phyloP scores from a whole-genome alignment of 1,140 invertebrate genomes.

The Trichonephila clavata region DNA sequence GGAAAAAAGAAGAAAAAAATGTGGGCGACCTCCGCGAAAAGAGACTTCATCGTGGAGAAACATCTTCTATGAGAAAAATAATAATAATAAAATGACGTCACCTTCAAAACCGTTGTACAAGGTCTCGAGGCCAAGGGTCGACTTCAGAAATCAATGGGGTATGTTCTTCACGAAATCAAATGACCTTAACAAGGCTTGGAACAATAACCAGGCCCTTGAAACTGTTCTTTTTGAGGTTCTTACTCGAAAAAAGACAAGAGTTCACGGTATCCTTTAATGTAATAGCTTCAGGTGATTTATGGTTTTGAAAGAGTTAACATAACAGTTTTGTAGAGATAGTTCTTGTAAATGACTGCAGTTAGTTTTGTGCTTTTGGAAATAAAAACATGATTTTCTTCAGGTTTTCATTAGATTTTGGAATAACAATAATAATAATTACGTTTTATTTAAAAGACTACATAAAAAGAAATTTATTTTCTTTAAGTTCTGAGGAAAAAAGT shows the following conservation, averaged over 20 bases:
- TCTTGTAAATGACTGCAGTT: neutral
- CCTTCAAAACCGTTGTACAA: slow-evolving; percentile 1
- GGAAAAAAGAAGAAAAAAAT: neutral
- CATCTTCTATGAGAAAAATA: neutral
- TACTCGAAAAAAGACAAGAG: neutral
- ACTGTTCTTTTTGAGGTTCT: neutral
- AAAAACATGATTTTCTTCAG: too few species aligned
- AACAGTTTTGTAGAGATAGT: neutral
- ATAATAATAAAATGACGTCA: slow-evolving; percentile 32
- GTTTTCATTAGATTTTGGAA: too few species aligned
- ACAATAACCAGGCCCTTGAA: slow-evolving; percentile 24
- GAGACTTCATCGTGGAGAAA: neutral
- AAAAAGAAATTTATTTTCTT: too few species aligned
- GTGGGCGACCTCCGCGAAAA: slow-evolving; percentile 6
- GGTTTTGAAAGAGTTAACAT: neutral
- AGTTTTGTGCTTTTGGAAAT: too few species aligned
- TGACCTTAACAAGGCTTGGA: neutral
- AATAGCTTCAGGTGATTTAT: neutral
- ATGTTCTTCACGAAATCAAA: neutral
- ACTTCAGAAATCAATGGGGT: neutral
- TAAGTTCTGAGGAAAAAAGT: too few species aligned
- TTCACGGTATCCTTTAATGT: neutral
- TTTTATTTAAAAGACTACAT: too few species aligned
- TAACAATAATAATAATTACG: too few species aligned
- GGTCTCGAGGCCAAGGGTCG: slow-evolving; percentile 35